Conservation (phyloP, 2,113 vertebrate species). For the Pygathrix nemaeus region DNA sequence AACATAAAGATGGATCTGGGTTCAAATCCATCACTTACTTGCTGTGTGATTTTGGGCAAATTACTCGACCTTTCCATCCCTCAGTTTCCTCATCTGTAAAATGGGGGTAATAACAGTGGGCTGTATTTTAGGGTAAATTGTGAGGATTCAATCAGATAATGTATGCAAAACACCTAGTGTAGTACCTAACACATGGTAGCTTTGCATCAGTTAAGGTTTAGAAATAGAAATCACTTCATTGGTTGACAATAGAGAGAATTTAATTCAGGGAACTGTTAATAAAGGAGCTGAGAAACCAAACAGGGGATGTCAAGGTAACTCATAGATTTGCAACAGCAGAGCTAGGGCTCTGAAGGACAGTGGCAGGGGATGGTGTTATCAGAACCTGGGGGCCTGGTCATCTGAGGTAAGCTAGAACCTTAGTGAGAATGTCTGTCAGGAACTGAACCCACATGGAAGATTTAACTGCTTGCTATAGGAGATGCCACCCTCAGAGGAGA, state of each 20-base stretch:
- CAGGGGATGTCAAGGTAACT: not conserved
- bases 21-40: not conserved
- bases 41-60: not conserved
- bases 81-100: slow-evolving; percentile 48
- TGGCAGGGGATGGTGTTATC: not conserved
- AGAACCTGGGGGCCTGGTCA: not conserved
- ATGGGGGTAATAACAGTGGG: not conserved
- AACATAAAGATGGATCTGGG: not conserved
- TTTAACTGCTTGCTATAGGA: not conserved
- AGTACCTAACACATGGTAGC: not conserved
- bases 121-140: not conserved
- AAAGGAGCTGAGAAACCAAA: not conserved
- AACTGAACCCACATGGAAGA: not conserved
- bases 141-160: not conserved
- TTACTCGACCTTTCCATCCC: not conserved
- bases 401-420: not conserved
- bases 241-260: not conserved
- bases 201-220: not conserved
- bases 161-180: not conserved
- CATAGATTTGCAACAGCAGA: slow-evolving; percentile 2
- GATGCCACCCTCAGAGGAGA: not conserved
- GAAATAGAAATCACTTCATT: not conserved
- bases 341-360: not conserved
- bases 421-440: not conserved
- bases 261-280: not conserved